Evolutionary conservation across 2,113 vertebrate genomes (phyloP).

Genomic region (Excalfactoria chinensis): DNA sequence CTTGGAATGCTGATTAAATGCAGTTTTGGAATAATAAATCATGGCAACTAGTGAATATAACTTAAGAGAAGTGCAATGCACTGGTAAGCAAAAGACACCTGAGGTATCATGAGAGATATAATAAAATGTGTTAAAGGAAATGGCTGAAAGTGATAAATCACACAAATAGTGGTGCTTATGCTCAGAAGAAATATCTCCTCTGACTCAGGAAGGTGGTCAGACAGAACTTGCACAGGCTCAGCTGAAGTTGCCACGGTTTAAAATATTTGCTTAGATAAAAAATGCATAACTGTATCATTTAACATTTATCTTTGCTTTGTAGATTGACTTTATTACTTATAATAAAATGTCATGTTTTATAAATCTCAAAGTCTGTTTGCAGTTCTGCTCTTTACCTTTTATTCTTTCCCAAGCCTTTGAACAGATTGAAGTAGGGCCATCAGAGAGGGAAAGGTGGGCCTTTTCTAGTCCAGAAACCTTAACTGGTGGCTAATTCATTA

Average conservation of each 20-base stretch:
- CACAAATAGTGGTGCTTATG: background rate
- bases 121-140: background rate
- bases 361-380: constrained; percentile 22
- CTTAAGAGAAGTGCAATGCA: background rate
- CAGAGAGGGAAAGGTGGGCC: background rate
- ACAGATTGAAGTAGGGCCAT: background rate
- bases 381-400: background rate
- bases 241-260: background rate
- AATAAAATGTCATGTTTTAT: constrained; percentile 15
- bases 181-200: background rate
- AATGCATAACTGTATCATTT: background rate
- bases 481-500: background rate
- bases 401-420: background rate
- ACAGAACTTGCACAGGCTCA: background rate
- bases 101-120: background rate
- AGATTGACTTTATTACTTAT: constrained; percentile 45
- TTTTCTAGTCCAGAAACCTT: background rate
- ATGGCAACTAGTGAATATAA: background rate
- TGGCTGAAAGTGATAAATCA: background rate
- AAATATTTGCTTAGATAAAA: constrained; percentile 35
- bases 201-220: background rate
- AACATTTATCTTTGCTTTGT: constrained; percentile 22
- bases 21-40: background rate
- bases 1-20: constrained; percentile 8
- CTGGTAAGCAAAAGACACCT: background rate